Percentiles rank a stretch among this genome's conserved stretches.
These are phyloP conservation scores for Asbolus verrucosus DNA, from an alignment of 1,140 invertebrate species.

Conservation along the genomic window DNA sequence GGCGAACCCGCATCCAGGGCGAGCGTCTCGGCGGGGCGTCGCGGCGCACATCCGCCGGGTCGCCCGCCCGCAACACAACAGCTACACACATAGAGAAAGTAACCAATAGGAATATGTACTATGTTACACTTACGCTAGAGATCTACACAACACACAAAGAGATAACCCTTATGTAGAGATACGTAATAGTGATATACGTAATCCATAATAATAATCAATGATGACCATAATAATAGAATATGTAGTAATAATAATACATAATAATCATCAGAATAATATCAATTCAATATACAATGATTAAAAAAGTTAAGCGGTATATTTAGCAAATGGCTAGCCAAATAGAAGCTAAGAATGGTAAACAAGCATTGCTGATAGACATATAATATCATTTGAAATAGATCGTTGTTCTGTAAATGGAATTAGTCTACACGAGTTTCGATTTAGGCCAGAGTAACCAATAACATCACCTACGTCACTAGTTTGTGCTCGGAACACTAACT, in stretches of 20 bases:
- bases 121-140: conserved; percentile 65
- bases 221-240: conserved; percentile 56
- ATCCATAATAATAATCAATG: conserved; percentile 56
- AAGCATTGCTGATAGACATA: conserved; percentile 63
- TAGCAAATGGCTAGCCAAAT: conserved; percentile 63
- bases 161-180: conserved; percentile 63
- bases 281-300: conserved; percentile 47
- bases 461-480: conserved; percentile 60
- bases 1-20: conserved; percentile 56
- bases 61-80: conserved; percentile 63
- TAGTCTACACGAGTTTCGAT: conserved; percentile 66
- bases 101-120: conserved; percentile 65
- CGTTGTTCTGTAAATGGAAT: conserved; percentile 66
- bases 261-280: conserved; percentile 53
- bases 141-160: conserved; percentile 67
- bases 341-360: conserved; percentile 64
- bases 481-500: conserved; percentile 59
- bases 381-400: conserved; percentile 65
- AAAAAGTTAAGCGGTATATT: conserved; percentile 54
- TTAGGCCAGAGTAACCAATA: conserved; percentile 64
- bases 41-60: conserved; percentile 43
- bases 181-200: conserved; percentile 57
- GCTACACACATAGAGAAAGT: conserved; percentile 65
- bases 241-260: conserved; percentile 50
- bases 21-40: conserved; percentile 45